Percentiles rank a stretch among this genome's conserved stretches.
These are phyloP conservation scores for Lota lota DNA, from an alignment of 2,113 vertebrate species.

Conservation along the genomic window DNA sequence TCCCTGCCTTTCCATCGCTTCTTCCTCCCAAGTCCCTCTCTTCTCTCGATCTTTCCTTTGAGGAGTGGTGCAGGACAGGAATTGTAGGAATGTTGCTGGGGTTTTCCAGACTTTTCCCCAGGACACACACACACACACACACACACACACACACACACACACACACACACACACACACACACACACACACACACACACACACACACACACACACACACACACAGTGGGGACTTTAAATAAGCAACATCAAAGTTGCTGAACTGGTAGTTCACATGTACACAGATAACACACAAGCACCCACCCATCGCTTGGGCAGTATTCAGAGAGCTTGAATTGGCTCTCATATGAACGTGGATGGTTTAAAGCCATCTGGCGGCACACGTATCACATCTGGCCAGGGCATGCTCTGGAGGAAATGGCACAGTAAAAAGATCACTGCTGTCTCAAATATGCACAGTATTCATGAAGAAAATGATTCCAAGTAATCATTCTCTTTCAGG, in stretches of 20 bases:
- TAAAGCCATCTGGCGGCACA: slow-evolving; percentile 40
- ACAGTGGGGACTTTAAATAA: not conserved
- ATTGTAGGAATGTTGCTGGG: slow-evolving; percentile 72
- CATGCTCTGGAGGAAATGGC: slow-evolving; percentile 47
- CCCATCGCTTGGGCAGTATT: not conserved
- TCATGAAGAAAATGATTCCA: slow-evolving; percentile 17
- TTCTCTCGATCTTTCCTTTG: slow-evolving; percentile 12
- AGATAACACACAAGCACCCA: slow-evolving; percentile 12
- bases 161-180: no score
- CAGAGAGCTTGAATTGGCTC: not conserved
- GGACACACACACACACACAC: slow-evolving; percentile 28
- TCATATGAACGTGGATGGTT: not conserved
- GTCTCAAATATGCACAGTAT: slow-evolving; percentile 64
- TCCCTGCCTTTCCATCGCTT: not conserved
- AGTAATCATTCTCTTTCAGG: not conserved
- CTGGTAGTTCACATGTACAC: slow-evolving; percentile 11
- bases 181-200: no score
- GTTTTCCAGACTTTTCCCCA: slow-evolving; percentile 61
- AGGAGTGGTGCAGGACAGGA: slow-evolving; percentile 58
- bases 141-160: slow-evolving; percentile 10
- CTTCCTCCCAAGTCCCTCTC: slow-evolving; percentile 1
- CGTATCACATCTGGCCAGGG: slow-evolving; percentile 54
- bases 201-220: not conserved
- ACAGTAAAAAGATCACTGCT: slow-evolving; percentile 63
- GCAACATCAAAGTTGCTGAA: slow-evolving; percentile 1